Conservation (phyloP, 2,888 invertebrate species). For the Ashinkailepas kermadecensis region DNA sequence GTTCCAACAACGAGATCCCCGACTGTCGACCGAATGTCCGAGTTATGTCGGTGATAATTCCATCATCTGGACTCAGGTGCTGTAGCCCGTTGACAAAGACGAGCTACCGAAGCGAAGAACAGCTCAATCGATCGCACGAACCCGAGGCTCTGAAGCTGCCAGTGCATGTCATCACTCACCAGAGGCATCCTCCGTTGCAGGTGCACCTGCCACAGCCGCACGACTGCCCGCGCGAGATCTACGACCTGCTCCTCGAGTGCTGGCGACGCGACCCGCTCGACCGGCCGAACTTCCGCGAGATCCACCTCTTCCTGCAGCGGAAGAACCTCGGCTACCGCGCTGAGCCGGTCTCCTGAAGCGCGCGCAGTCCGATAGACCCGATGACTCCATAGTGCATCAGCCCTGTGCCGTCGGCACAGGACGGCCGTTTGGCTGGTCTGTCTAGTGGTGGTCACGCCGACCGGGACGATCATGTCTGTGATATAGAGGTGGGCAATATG, state of each 20-base stretch:
- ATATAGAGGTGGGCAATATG: constrained; percentile 16
- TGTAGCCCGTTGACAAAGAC: no score
- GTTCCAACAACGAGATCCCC: no score
- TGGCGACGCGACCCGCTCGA: constrained; percentile 75
- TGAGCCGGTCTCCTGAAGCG: background rate
- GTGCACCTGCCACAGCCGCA: constrained; percentile 60
- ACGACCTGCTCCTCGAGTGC: constrained; percentile 85
- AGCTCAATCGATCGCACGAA: no score
- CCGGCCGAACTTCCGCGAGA: constrained; percentile 77
- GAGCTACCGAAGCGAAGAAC: no score
- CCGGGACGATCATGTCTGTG: constrained; percentile 1
- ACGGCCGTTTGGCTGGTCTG: no score
- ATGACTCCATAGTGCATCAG: background rate
- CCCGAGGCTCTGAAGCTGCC: no score
- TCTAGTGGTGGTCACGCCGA: background rate
- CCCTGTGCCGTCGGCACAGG: no score
- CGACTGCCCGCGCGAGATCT: constrained; percentile 76
- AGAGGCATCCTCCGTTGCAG: constrained; percentile 39
- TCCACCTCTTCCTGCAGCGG: constrained; percentile 74
- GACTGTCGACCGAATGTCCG: background rate
- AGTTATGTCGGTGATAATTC: background rate
- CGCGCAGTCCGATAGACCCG: no score
- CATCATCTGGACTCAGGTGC: background rate
- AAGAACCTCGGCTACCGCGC: constrained; percentile 50
- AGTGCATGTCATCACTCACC: no score